Percentiles rank a stretch among this genome's conserved stretches.
Conservation (phyloP, 2,888 invertebrate species). For the Acanthopleura granulata region DNA sequence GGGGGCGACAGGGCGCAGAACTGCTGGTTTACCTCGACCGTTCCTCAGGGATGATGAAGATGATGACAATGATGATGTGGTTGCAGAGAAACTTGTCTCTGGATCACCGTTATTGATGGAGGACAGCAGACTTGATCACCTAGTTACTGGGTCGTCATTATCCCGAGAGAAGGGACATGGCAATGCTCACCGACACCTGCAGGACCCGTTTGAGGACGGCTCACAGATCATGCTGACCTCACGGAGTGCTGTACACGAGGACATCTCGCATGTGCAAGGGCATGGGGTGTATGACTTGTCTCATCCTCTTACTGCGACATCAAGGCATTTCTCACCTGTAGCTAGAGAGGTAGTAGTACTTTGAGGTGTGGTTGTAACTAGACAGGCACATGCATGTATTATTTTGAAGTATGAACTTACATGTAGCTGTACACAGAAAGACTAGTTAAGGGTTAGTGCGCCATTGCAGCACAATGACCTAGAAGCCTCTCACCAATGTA, state of each 20-base stretch:
- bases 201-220: slow-evolving; percentile 20
- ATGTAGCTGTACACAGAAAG: no score
- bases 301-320: no score
- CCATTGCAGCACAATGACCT: no score
- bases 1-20: not conserved
- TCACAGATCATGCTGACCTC: not conserved
- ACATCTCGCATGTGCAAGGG: slow-evolving; percentile 32
- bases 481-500: no score
- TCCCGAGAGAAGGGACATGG: slow-evolving; percentile 23
- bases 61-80: not conserved
- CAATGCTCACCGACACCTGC: slow-evolving; percentile 18
- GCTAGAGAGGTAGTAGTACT: no score
- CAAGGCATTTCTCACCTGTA: no score
- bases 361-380: no score
- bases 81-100: not conserved
- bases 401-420: no score
- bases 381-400: no score
- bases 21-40: not conserved
- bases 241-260: not conserved
- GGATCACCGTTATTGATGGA: no score
- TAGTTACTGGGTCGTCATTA: slow-evolving; percentile 1
- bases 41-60: not conserved
- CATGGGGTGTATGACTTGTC: not conserved
- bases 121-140: not conserved
- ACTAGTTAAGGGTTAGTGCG: no score